phyloP scores from a whole-genome alignment of 37 sponge, comb jelly and placozoan genomes.

The Oscarella lobularis region DNA sequence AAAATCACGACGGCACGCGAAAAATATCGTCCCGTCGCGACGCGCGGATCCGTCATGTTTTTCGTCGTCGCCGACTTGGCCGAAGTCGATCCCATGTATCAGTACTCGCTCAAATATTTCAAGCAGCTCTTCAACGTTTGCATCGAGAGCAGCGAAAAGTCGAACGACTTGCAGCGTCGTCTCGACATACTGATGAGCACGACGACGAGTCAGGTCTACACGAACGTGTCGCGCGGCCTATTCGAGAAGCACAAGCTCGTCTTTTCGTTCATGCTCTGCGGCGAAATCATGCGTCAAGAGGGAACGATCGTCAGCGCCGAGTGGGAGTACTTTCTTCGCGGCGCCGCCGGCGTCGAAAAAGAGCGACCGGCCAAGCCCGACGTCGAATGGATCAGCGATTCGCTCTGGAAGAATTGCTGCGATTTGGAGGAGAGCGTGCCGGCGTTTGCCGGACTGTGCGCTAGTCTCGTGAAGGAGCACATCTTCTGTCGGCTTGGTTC shows the following conservation, averaged over 20 bases:
- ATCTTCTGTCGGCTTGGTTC: conserved; percentile 53
- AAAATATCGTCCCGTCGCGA: conserved; percentile 90
- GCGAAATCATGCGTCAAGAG: conserved; percentile 81
- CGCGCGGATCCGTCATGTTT: conserved; percentile 91
- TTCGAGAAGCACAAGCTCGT: conserved; percentile 97
- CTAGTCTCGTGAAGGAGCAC: conserved; percentile 58
- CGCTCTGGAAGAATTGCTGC: conserved; percentile 65
- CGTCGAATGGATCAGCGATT: conserved; percentile 59
- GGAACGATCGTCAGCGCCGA: conserved; percentile 59
- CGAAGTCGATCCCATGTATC: conserved; percentile 99
- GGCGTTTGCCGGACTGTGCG: conserved; percentile 52
- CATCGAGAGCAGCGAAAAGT: conserved; percentile 85
- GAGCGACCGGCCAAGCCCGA: conserved; percentile 83
- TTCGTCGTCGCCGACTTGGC: conserved; percentile 91
- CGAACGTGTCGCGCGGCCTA: conserved; percentile 87
- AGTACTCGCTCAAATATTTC: conserved; percentile 98
- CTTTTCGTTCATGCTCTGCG: conserved; percentile 96
- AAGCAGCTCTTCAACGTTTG: conserved; percentile 78
- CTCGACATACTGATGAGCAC: conserved; percentile 62
- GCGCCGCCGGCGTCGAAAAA: conserved; percentile 82
- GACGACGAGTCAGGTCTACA: conserved; percentile 69
- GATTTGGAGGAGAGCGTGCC: conserved; percentile 70
- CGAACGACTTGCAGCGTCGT: conserved; percentile 52
- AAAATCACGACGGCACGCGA: conserved; percentile 81
- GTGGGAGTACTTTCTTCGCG: conserved; percentile 97